Percentiles rank a stretch among this genome's conserved stretches.
phyloP scores from a whole-genome alignment of 53 echinoderm and acorn worm genomes.

The Paracentrotus lividus region DNA sequence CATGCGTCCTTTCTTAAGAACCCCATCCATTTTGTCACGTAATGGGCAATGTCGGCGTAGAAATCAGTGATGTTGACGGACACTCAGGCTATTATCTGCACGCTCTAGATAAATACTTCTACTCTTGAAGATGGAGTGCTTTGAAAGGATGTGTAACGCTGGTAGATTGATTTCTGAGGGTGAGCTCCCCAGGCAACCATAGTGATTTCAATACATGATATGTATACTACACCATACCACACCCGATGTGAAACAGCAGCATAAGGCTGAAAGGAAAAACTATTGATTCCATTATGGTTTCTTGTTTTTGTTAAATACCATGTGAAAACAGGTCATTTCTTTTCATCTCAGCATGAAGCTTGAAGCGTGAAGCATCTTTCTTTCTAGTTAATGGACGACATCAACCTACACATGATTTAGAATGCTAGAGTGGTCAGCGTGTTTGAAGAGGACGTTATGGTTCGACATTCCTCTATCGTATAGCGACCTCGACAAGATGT shows the following conservation, averaged over 20 bases:
- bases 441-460: not conserved
- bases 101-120: constrained; percentile 29
- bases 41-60: not conserved
- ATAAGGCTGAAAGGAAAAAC: not conserved
- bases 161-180: constrained; percentile 14
- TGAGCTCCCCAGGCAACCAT: not conserved
- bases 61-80: constrained; percentile 35
- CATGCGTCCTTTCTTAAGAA: constrained; percentile 5
- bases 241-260: not conserved
- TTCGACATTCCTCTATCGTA: not conserved
- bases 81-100: constrained; percentile 36
- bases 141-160: constrained; percentile 41
- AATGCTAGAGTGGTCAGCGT: not conserved
- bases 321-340: not conserved
- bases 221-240: not conserved
- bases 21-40: constrained; percentile 28
- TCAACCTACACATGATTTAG: not conserved
- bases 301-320: not conserved
- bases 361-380: not conserved
- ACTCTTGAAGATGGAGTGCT: constrained; percentile 61
- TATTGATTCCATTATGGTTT: constrained; percentile 20
- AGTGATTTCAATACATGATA: constrained; percentile 6
- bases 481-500: not conserved
- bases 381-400: not conserved
- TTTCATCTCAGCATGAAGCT: not conserved